Evolutionary conservation across 2,797 vertebrate genomes (phyloP).

Genomic region (Aplochiton taeniatus): DNA sequence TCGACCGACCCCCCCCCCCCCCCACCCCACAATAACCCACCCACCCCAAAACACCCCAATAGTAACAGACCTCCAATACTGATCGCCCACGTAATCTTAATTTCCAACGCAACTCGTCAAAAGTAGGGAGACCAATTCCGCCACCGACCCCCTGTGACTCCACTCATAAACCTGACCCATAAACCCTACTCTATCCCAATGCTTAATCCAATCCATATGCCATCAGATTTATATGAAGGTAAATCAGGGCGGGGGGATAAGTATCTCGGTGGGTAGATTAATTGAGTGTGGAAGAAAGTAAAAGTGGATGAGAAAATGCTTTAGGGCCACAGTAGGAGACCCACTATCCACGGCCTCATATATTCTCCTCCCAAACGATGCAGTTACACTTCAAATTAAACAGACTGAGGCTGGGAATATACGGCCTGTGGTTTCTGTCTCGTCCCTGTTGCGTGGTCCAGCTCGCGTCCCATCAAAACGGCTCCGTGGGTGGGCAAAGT

Average conservation of each 20-base stretch:
- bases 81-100: not conserved
- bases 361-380: conserved; percentile 54
- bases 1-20: not conserved
- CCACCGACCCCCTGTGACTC: conserved; percentile 34
- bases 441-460: not conserved
- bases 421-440: conserved; percentile 2
- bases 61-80: too few species aligned
- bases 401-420: conserved; percentile 17
- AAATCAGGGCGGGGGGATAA: conserved; percentile 68
- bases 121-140: conserved; percentile 43
- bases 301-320: conserved; percentile 65
- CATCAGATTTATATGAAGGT: conserved; percentile 74
- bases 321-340: conserved; percentile 57
- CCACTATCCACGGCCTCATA: conserved; percentile 42
- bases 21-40: too few species aligned
- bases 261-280: conserved; percentile 68
- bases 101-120: not conserved
- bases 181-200: conserved; percentile 61
- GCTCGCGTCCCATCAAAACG: too few species aligned
- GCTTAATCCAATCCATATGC: conserved; percentile 74
- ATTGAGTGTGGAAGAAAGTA: conserved; percentile 67
- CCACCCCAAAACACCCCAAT: too few species aligned
- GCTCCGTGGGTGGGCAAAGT: too few species aligned
- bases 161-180: conserved; percentile 66
- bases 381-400: conserved; percentile 50